A percentile compares a stretch with the other conserved stretches of the same genome.
These are phyloP conservation scores for Ia io DNA, from an alignment of 2,113 vertebrate species.

Conservation along the genomic window DNA sequence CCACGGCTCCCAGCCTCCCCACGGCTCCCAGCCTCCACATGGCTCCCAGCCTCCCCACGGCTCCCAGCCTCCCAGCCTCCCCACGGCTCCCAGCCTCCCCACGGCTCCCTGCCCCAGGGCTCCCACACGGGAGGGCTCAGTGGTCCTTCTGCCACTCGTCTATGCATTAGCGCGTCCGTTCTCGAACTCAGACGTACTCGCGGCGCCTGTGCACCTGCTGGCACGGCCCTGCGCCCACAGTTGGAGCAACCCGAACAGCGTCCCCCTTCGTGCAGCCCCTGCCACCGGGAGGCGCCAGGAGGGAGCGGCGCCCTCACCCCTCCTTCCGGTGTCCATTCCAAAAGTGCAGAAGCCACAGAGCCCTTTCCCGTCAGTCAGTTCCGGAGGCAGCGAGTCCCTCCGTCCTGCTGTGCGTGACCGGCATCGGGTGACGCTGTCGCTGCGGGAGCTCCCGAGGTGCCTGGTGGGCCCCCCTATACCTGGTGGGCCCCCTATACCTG, in stretches of 20 bases:
- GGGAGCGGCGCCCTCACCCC: fast-evolving
- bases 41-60: background rate
- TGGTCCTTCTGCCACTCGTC: fast-evolving
- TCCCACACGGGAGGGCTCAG: no score
- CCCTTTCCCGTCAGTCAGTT: fast-evolving
- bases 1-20: no score
- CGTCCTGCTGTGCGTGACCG: no score
- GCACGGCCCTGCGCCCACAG: background rate
- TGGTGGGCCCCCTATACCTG: no score
- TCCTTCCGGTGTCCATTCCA: fast-evolving
- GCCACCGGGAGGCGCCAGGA: fast-evolving
- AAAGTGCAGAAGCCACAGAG: fast-evolving
- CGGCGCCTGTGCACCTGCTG: background rate
- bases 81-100: no score
- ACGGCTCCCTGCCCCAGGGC: no score
- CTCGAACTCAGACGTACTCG: background rate
- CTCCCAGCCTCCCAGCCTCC: background rate
- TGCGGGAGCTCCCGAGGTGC: no score
- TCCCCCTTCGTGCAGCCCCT: fast-evolving
- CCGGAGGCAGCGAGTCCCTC: background rate
- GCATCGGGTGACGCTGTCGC: no score
- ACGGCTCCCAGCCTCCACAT: background rate
- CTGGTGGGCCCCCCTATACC: no score
- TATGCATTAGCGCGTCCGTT: background rate
- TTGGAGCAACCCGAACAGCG: background rate